A percentile compares a stretch with the other conserved stretches of the same genome.
Conservation (phyloP, 2,888 invertebrate species). For the Metalampra italica region DNA sequence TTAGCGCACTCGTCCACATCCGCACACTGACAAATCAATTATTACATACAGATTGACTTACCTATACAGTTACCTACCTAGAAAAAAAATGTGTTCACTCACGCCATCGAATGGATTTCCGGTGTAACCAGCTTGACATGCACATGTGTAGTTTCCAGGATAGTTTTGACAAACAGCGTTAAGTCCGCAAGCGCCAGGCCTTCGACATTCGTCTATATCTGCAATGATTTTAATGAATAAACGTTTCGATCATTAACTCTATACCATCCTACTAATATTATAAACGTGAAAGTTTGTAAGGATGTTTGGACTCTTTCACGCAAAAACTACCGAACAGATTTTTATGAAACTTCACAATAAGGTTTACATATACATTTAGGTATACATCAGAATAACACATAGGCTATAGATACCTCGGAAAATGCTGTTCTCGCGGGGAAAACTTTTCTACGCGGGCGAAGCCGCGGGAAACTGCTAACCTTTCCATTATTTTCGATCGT, state of each 20-base stretch:
- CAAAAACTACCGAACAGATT: no score
- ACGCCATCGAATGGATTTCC: conserved; percentile 86
- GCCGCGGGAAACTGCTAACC: no score
- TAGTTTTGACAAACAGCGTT: conserved; percentile 90
- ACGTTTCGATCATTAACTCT: background rate
- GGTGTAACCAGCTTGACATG: conserved; percentile 88
- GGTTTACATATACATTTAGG: no score
- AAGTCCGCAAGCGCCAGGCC: conserved; percentile 88
- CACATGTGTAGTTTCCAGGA: conserved; percentile 92
- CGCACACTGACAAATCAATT: conserved; percentile 77
- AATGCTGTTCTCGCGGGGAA: no score
- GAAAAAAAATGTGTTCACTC: conserved; percentile 27
- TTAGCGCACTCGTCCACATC: conserved; percentile 91
- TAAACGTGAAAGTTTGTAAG: no score
- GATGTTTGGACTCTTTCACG: no score
- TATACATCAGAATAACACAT: no score
- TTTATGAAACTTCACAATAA: no score
- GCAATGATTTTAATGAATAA: conserved; percentile 19
- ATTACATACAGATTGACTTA: background rate
- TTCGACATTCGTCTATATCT: conserved; percentile 93
- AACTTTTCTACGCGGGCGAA: no score
- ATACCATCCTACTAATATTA: no score
- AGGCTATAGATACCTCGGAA: no score
- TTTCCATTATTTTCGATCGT: no score
- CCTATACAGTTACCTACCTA: background rate